Evolutionary conservation across 2,113 vertebrate species (phyloP).

Genomic region (Morone chrysops): DNA sequence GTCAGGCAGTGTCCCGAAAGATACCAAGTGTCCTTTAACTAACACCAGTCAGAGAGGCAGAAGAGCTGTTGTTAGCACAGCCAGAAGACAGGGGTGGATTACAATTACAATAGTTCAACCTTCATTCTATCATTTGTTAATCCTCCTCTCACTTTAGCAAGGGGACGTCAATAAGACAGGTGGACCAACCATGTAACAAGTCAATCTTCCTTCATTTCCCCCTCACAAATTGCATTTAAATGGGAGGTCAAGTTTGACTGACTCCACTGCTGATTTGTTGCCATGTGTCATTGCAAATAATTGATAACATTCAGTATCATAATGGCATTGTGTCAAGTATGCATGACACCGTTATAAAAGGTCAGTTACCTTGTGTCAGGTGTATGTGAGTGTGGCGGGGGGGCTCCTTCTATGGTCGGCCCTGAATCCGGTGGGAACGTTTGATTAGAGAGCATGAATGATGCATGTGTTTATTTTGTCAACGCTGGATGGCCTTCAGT

Average conservation of each 20-base stretch:
- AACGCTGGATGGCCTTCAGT: conserved; percentile 38
- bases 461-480: conserved; percentile 38
- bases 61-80: conserved; percentile 7
- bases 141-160: conserved; percentile 22
- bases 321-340: conserved; percentile 52
- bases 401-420: conserved; percentile 13
- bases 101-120: conserved; percentile 41
- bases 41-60: conserved; percentile 46
- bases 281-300: conserved; percentile 40
- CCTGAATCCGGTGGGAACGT: conserved; percentile 30
- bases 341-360: conserved; percentile 48
- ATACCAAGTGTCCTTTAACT: conserved; percentile 46
- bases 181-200: conserved; percentile 37
- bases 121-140: conserved; percentile 27
- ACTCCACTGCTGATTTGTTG: conserved; percentile 36
- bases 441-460: conserved; percentile 22
- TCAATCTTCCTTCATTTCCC: conserved; percentile 38
- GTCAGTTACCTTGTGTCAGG: conserved; percentile 42
- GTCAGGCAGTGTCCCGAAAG: conserved; percentile 63
- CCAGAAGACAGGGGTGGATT: conserved; percentile 22
- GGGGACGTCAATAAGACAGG: conserved; percentile 38
- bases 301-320: conserved; percentile 70
- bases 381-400: background rate
- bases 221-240: conserved; percentile 40
- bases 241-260: conserved; percentile 23